Percentiles rank a stretch among this genome's conserved stretches.
phyloP scores from a whole-genome alignment of 2,113 vertebrate genomes.

The Tichodroma muraria region DNA sequence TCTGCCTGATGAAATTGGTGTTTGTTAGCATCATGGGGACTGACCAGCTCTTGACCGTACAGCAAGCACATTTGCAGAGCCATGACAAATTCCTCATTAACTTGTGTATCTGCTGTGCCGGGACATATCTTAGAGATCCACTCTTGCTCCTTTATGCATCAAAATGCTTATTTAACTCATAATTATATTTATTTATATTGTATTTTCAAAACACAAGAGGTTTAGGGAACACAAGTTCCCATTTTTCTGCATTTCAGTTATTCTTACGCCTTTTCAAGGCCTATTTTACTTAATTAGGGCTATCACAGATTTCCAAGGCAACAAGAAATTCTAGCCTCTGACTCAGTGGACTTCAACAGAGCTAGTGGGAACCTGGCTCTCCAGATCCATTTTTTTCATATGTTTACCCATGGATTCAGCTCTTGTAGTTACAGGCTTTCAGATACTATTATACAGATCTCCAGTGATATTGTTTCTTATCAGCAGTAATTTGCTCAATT shows the following conservation, averaged over 20 bases:
- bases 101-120: not conserved
- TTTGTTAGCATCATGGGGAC: not conserved
- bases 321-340: not conserved
- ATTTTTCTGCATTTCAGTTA: not conserved
- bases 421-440: not conserved
- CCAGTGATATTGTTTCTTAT: not conserved
- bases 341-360: not conserved
- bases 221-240: not conserved
- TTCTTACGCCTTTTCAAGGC: not conserved
- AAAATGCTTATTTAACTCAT: not conserved
- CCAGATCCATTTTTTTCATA: not conserved
- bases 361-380: not conserved
- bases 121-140: not conserved
- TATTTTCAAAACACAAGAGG: not conserved
- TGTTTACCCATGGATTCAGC: not conserved
- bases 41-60: not conserved
- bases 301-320: not conserved
- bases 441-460: not conserved
- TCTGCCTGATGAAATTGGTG: not conserved
- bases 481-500: not conserved
- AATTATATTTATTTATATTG: not conserved
- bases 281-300: not conserved
- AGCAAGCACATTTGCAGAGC: not conserved
- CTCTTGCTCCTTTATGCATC: not conserved
- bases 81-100: not conserved